These are phyloP conservation scores for Rhagium mordax DNA, from an alignment of 2,888 invertebrate genomes.

Conservation along the genomic window DNA sequence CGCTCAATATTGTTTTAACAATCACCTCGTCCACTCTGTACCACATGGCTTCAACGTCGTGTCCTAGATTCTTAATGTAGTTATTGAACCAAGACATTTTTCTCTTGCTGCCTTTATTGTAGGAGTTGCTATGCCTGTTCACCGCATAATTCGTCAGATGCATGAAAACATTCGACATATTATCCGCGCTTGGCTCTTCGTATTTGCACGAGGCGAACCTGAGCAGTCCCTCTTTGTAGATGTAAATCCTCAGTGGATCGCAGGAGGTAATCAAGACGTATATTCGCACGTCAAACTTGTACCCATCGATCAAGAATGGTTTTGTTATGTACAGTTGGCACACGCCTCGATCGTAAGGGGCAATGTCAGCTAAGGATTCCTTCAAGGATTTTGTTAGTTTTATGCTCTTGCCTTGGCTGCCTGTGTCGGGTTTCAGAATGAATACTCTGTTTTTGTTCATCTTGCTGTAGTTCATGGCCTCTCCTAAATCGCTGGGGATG, in stretches of 20 bases:
- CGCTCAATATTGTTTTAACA: constrained; percentile 91
- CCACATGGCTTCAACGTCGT: constrained; percentile 86
- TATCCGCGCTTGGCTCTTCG: constrained; percentile 85
- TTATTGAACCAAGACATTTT: constrained; percentile 78
- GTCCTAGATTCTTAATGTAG: constrained; percentile 79
- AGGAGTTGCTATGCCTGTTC: constrained; percentile 91
- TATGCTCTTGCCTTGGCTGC: constrained; percentile 93
- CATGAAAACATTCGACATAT: constrained; percentile 92
- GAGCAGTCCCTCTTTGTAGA: constrained; percentile 93
- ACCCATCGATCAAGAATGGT: constrained; percentile 92
- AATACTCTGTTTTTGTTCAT: constrained; percentile 82
- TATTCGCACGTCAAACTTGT: constrained; percentile 92
- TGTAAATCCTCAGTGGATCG: constrained; percentile 90
- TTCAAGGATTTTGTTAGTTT: constrained; percentile 87
- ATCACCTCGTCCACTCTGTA: constrained; percentile 90
- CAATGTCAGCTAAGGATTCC: constrained; percentile 73
- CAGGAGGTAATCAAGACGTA: constrained; percentile 92
- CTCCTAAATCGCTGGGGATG: constrained; percentile 89
- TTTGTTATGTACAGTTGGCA: constrained; percentile 85
- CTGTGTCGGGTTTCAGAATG: constrained; percentile 93
- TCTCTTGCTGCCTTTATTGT: constrained; percentile 91
- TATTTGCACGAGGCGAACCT: constrained; percentile 92
- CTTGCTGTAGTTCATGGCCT: constrained; percentile 81
- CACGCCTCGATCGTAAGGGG: constrained; percentile 86
- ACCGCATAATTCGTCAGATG: constrained; percentile 96